phyloP scores from a whole-genome alignment of 1,140 invertebrate species.

The Drosophila biarmipes region DNA sequence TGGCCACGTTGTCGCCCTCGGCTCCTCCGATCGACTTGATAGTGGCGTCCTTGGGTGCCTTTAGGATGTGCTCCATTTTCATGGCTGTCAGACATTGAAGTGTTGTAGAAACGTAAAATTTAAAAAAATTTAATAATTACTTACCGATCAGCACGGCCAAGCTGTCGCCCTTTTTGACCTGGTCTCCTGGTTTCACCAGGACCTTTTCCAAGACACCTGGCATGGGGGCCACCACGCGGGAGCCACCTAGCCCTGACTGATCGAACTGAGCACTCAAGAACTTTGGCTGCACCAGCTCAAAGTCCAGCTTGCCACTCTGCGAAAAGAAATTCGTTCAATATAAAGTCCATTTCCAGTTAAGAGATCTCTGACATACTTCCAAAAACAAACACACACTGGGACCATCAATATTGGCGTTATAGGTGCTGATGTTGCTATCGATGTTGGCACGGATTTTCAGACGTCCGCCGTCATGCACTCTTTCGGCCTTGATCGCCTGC shows the following conservation, averaged over 20 bases:
- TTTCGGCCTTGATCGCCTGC: constrained; percentile 82
- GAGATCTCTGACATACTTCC: constrained; percentile 81
- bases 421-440: constrained; percentile 84
- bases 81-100: constrained; percentile 88
- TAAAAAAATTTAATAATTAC: background rate
- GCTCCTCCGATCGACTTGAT: constrained; percentile 91
- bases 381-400: constrained; percentile 87
- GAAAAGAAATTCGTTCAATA: background rate
- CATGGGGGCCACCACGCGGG: constrained; percentile 91
- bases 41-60: constrained; percentile 90
- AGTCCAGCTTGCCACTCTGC: constrained; percentile 68
- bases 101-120: background rate
- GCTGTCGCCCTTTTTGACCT: constrained; percentile 90
- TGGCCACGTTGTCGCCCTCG: constrained; percentile 93
- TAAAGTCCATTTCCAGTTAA: too few relatives aligned
- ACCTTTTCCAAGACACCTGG: constrained; percentile 98
- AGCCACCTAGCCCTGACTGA: constrained; percentile 67
- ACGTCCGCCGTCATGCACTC: constrained; percentile 71
- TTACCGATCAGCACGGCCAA: constrained; percentile 90
- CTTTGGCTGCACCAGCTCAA: constrained; percentile 83
- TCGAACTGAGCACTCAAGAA: constrained; percentile 83
- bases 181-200: constrained; percentile 91
- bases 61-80: constrained; percentile 99
- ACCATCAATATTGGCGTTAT: constrained; percentile 85
- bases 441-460: constrained; percentile 84